Conservation (phyloP, 1,140 invertebrate species). For the Nasonia vitripennis region DNA sequence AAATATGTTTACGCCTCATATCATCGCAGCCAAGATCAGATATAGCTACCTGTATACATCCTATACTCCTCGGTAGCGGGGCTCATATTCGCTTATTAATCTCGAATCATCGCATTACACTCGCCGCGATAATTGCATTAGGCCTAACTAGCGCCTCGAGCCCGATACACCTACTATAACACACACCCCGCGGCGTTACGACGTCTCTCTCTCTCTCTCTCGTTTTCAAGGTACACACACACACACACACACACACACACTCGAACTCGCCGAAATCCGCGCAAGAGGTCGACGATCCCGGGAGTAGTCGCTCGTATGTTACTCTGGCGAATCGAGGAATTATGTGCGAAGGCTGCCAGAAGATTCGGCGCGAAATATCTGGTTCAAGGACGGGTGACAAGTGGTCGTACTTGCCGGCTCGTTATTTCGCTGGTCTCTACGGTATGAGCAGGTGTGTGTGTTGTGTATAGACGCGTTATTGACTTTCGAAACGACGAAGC, state of each 20-base stretch:
- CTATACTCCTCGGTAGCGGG: background rate
- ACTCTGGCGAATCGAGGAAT: conserved; percentile 26
- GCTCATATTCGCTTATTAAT: background rate
- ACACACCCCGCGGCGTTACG: background rate
- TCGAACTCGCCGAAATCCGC: background rate
- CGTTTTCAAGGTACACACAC: background rate
- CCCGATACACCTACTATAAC: no score
- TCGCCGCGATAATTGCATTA: background rate
- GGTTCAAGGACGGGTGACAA: conserved; percentile 58
- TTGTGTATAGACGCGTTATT: conserved; percentile 35
- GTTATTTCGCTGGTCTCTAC: background rate
- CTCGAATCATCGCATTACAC: background rate
- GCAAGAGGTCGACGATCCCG: conserved; percentile 31
- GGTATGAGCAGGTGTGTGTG: no score
- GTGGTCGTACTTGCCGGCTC: conserved; percentile 55
- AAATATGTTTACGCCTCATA: no score
- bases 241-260: no score
- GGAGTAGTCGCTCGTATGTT: no score
- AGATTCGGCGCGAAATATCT: conserved; percentile 58
- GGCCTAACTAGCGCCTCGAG: background rate
- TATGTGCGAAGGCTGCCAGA: conserved; percentile 50
- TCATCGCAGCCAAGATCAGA: background rate
- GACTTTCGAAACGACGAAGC: conserved; percentile 57
- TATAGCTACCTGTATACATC: background rate
- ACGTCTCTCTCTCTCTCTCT: no score